Evolutionary conservation across 1,140 invertebrate species (phyloP).

Genomic region (Ridgeia piscesae): DNA sequence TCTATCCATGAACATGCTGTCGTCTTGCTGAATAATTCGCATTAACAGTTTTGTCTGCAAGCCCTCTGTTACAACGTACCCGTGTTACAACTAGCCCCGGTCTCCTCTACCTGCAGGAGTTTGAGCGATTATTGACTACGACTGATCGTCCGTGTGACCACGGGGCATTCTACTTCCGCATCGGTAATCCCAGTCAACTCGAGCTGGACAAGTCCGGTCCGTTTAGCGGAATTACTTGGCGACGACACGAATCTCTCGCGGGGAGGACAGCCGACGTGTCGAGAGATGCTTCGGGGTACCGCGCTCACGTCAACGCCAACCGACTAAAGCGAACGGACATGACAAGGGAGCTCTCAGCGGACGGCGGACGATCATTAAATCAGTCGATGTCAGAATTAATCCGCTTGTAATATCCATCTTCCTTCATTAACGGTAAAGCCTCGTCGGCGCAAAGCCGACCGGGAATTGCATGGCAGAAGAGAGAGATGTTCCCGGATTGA

Average conservation of each 20-base stretch:
- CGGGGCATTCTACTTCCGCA: background rate
- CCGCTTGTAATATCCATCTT: background rate
- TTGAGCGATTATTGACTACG: background rate
- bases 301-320: background rate
- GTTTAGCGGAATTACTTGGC: background rate
- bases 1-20: too few relatives aligned
- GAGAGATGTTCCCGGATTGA: background rate
- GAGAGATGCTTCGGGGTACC: background rate
- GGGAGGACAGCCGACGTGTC: background rate
- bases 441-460: background rate
- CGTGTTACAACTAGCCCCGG: too few relatives aligned
- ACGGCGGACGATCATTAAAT: background rate
- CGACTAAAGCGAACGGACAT: background rate
- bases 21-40: too few relatives aligned
- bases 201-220: background rate
- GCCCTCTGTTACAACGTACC: too few relatives aligned
- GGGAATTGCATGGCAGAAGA: background rate
- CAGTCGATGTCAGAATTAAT: constrained; percentile 1
- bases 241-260: too few relatives aligned
- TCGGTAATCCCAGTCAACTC: background rate
- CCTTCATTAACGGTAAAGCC: background rate
- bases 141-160: background rate
- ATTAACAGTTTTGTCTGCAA: too few relatives aligned
- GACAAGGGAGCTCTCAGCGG: background rate
- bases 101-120: background rate